phyloP scores from a whole-genome alignment of 2,888 invertebrate genomes.

The Pseudolycoriella hygida region DNA sequence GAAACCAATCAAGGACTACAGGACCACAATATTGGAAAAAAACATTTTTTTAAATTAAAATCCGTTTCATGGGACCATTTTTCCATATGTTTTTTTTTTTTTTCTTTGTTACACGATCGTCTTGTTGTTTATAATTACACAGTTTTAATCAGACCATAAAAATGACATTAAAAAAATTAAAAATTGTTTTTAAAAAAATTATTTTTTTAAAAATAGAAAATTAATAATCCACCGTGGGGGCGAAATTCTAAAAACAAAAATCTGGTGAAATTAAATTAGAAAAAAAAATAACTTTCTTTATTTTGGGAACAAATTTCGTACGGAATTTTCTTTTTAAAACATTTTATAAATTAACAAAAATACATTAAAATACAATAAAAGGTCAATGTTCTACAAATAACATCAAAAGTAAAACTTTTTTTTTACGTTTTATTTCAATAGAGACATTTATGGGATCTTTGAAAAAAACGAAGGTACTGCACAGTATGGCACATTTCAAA shows the following conservation, averaged over 20 bases:
- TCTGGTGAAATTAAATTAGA: not conserved
- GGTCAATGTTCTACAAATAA: too few relatives aligned
- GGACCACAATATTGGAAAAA: too few relatives aligned
- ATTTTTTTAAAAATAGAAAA: too few relatives aligned
- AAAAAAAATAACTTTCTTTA: too few relatives aligned
- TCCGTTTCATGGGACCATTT: not conserved
- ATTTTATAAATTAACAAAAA: not conserved
- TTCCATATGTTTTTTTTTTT: not conserved
- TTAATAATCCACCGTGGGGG: too few relatives aligned
- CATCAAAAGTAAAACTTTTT: not conserved
- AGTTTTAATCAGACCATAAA: not conserved
- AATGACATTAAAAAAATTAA: not conserved
- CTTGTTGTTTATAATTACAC: not conserved
- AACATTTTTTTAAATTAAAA: not conserved
- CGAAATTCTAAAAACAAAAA: not conserved
- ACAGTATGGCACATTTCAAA: constrained; percentile 26
- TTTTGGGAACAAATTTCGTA: too few relatives aligned
- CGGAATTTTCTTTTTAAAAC: not conserved
- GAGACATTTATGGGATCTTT: constrained; percentile 1
- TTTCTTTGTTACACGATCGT: not conserved
- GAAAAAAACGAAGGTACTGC: constrained; percentile 24
- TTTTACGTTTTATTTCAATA: not conserved
- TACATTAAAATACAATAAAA: not conserved
- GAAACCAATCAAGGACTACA: not conserved
- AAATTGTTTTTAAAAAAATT: too few relatives aligned